Base-by-base conservation (phyloP, 2,888 invertebrate genomes). In the Himalopsyche kuldschensis region DNA sequence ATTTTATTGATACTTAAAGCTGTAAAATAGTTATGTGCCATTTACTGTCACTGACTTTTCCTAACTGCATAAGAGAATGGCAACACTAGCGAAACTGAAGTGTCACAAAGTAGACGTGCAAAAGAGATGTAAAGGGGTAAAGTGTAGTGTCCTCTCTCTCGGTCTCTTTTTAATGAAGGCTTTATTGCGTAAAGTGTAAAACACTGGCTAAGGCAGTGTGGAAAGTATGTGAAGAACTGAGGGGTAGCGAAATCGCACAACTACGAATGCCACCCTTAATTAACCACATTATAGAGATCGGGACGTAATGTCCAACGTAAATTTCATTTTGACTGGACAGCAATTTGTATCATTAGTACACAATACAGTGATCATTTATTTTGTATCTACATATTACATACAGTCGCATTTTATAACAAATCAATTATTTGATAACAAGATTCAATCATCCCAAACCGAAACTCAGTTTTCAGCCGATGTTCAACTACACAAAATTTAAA, bases 131-230 rank as follows among this genome's bases (percentile, higher is more conserved):
- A 46, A 83, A 83, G 79, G 48, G 63, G 47, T 27, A n/a, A 32
- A 80, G 80, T 78, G 32, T 77, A 77, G 48, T 55, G 76, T 55
- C 69, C 47, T 48, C 35, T 79, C 30, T 20, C 78, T 63, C 48
- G 47, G 78, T 84, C 77, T 77, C 81, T 78, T 84, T 84, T 84
- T 84, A 84, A 84, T 81, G 84, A 84, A 84, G 81, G 81, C 84
- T 78, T 84, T 81, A 84, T 84, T 84, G 84, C 81, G 80, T 84
- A 75, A 84, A 84, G 84, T 81, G 84, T 78, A 81, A 84, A 84
- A 84, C 80, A 78, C 82, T 78, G 80, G 77, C 46, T 15, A 30
- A 41, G 75, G 17, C 41, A 17, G 4, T 75, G 75, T 46, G 5
- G 31, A 30, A 8, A 48, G 24, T 17, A 55, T 55, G n/a, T n/a